phyloP scores from a whole-genome alignment of 2,888 invertebrate genomes.

The Drosophila gaucha region DNA sequence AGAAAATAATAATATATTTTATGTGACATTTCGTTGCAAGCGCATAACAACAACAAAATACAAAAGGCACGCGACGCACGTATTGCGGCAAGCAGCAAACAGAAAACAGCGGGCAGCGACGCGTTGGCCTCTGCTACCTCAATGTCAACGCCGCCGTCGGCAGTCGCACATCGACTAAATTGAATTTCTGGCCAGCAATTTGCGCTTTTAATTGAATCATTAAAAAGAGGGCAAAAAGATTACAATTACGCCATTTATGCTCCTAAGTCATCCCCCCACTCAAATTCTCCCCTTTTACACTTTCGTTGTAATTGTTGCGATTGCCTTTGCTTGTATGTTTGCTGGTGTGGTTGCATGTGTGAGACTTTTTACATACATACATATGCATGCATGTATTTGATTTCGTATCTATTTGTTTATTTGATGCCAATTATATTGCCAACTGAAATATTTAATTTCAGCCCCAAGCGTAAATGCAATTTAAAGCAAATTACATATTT shows the following conservation, averaged over 20 bases:
- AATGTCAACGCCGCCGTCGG: slow-evolving; percentile 52
- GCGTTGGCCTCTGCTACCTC: slow-evolving; percentile 55
- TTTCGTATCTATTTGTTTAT: slow-evolving; percentile 22
- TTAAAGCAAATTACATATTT: slow-evolving; percentile 67
- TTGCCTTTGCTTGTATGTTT: slow-evolving; percentile 10
- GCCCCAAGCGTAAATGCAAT: slow-evolving; percentile 58
- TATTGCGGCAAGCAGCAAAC: slow-evolving; percentile 29
- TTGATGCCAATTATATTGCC: slow-evolving; percentile 42
- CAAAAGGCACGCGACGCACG: slow-evolving; percentile 57
- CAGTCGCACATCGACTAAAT: slow-evolving; percentile 57
- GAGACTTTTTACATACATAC: not conserved
- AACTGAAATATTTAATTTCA: slow-evolving; percentile 70
- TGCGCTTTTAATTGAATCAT: slow-evolving; percentile 78
- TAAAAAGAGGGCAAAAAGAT: slow-evolving; percentile 77
- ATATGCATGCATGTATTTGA: not conserved
- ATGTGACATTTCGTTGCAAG: slow-evolving; percentile 19
- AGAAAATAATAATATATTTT: slow-evolving; percentile 16
- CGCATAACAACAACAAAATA: slow-evolving; percentile 33
- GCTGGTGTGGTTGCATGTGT: not conserved
- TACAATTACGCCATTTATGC: slow-evolving; percentile 68
- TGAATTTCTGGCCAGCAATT: slow-evolving; percentile 74
- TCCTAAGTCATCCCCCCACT: slow-evolving; percentile 3
- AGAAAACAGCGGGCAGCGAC: slow-evolving; percentile 26
- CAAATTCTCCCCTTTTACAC: slow-evolving; percentile 11
- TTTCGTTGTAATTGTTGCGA: slow-evolving; percentile 32